Evolutionary conservation across 2,888 invertebrate species (phyloP).

Genomic region (Hirtodrosophila duncani): DNA sequence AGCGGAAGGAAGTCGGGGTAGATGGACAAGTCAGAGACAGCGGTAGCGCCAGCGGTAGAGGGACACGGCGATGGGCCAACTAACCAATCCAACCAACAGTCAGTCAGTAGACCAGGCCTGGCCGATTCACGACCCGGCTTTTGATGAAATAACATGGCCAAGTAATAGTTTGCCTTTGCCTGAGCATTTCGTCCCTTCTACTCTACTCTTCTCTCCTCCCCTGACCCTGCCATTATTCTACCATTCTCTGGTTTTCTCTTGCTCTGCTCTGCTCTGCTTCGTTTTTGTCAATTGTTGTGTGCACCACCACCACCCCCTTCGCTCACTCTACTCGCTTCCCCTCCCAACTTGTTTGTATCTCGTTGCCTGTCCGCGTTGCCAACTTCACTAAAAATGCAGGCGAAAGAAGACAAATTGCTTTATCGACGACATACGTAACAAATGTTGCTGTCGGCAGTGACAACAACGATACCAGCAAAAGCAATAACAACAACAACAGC

Average conservation of each 20-base stretch:
- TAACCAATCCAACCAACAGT: background rate
- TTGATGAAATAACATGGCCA: conserved; percentile 68
- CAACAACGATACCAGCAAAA: conserved; percentile 49
- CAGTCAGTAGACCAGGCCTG: background rate
- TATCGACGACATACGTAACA: conserved; percentile 72
- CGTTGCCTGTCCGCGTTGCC: conserved; percentile 23
- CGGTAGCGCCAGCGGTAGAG: background rate
- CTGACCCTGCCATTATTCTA: conserved; percentile 2
- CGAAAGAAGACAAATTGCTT: conserved; percentile 69
- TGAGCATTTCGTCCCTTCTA: conserved; percentile 23
- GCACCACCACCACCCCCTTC: conserved; percentile 40
- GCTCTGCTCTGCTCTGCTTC: conserved; percentile 16
- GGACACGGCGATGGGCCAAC: conserved; percentile 8
- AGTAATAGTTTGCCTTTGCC: conserved; percentile 64
- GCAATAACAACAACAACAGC: conserved; percentile 11
- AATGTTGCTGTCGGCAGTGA: conserved; percentile 72
- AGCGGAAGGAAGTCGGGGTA: conserved; percentile 56
- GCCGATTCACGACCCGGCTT: conserved; percentile 26
- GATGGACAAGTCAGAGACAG: conserved; percentile 3
- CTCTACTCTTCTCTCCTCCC: conserved; percentile 6
- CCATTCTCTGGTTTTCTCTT: background rate
- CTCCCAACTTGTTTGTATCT: conserved; percentile 5
- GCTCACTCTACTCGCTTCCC: conserved; percentile 28
- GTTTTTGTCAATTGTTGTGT: conserved; percentile 63
- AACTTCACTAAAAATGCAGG: conserved; percentile 58